A percentile compares a stretch with the other conserved stretches of the same genome.
These are phyloP conservation scores for Ramphastos sulfuratus DNA, from an alignment of 2,113 vertebrate genomes.

Conservation along the genomic window DNA sequence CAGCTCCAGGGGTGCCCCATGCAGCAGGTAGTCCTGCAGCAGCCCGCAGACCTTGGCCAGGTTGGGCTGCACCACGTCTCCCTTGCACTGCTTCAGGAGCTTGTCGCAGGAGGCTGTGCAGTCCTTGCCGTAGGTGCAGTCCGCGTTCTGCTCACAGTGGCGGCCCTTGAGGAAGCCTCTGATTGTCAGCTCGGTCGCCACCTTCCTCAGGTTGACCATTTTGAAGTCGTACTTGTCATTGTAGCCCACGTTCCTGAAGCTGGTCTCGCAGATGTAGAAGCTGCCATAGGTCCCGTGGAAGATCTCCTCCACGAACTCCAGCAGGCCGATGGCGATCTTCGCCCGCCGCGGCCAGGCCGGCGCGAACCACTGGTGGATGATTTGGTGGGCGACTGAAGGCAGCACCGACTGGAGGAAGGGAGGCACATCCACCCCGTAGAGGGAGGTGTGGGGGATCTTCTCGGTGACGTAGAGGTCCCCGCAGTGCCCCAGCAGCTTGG, in stretches of 20 bases:
- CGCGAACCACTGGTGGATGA: slow-evolving; percentile 91
- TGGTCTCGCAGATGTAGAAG: slow-evolving; percentile 93
- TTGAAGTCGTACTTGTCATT: slow-evolving; percentile 91
- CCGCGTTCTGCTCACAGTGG: slow-evolving; percentile 86
- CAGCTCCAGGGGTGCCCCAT: slow-evolving; percentile 83
- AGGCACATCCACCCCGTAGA: slow-evolving; percentile 82
- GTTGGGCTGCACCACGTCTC: slow-evolving; percentile 92
- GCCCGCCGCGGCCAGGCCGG: slow-evolving; percentile 92
- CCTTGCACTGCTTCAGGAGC: slow-evolving; percentile 91
- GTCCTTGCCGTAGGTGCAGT: slow-evolving; percentile 92
- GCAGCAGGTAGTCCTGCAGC: slow-evolving; percentile 89
- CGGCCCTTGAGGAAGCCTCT: slow-evolving; percentile 87
- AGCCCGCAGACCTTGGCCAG: slow-evolving; percentile 92
- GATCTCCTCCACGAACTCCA: slow-evolving; percentile 97
- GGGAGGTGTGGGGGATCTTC: slow-evolving; percentile 81
- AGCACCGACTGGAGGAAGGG: slow-evolving; percentile 81
- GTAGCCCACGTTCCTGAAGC: slow-evolving; percentile 87
- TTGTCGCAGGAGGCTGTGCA: slow-evolving; percentile 90
- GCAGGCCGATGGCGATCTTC: slow-evolving; percentile 89
- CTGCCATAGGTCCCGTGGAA: slow-evolving; percentile 93
- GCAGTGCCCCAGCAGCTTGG: slow-evolving; percentile 89
- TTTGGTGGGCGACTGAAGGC: slow-evolving; percentile 76
- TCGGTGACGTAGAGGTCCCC: slow-evolving; percentile 94
- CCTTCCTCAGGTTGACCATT: slow-evolving; percentile 88
- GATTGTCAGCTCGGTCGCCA: slow-evolving; percentile 87